Evolutionary conservation across 2,113 vertebrate species (phyloP).

Genomic region (Rhynchomys soricoides): DNA sequence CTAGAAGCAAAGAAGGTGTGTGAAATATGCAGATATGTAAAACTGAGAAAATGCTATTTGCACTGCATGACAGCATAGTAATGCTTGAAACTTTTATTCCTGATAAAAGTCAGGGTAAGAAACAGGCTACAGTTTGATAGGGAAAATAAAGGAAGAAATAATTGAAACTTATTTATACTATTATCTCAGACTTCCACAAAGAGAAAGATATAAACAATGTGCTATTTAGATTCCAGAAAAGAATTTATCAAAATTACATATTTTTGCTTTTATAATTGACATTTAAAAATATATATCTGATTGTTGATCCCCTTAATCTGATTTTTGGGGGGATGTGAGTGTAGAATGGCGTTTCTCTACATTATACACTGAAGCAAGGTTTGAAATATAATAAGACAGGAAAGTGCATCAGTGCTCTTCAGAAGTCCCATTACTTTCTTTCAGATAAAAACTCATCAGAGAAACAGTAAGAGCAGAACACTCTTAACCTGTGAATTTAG

Average conservation of each 20-base stretch:
- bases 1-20: not conserved
- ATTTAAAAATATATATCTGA: not conserved
- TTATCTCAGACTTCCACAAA: not conserved
- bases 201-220: not conserved
- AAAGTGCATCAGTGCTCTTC: not conserved
- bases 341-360: not conserved
- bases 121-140: not conserved
- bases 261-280: not conserved
- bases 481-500: not conserved
- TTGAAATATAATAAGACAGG: not conserved
- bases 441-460: not conserved
- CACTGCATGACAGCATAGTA: accelerated
- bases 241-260: not conserved
- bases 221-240: not conserved
- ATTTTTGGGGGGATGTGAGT: not conserved
- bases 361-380: not conserved
- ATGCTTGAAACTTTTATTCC: not conserved
- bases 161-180: not conserved
- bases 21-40: not conserved
- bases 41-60: not conserved
- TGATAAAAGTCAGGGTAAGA: not conserved
- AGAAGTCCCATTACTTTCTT: not conserved
- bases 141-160: not conserved
- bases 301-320: not conserved
- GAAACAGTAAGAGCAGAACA: not conserved